These are phyloP conservation scores for Caenorhabditis macrosperma DNA, from an alignment of 2,888 invertebrate genomes.

Conservation along the genomic window DNA sequence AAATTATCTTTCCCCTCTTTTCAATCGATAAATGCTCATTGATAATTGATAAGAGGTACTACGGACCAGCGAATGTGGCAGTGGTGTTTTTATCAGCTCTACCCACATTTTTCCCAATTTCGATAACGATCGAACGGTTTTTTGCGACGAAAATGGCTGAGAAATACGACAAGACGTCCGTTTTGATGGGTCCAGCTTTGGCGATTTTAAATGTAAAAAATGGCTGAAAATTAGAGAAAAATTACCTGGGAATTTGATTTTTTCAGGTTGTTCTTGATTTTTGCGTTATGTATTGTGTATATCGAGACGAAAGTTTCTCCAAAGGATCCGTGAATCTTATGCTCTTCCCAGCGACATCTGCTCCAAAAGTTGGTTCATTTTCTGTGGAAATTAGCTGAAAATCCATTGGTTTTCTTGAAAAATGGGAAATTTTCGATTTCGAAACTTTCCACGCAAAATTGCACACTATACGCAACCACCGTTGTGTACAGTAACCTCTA, in stretches of 20 bases:
- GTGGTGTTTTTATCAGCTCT: slow-evolving; percentile 18
- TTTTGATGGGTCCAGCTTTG: slow-evolving; percentile 14
- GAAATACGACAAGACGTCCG: slow-evolving; percentile 12
- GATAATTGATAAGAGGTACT: background rate
- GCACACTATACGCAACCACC: background rate
- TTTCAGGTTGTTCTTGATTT: background rate
- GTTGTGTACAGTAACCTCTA: too few relatives aligned
- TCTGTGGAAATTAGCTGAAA: background rate
- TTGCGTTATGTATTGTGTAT: background rate
- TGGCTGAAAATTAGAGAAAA: background rate
- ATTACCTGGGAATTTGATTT: background rate
- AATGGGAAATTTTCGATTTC: background rate
- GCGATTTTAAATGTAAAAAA: background rate
- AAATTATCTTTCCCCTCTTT: background rate
- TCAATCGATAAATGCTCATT: background rate
- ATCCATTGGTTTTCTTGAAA: background rate
- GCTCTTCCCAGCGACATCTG: background rate
- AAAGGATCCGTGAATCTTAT: slow-evolving; percentile 9
- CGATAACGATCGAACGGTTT: slow-evolving; percentile 34
- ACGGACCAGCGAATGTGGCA: background rate
- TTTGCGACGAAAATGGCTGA: slow-evolving; percentile 15
- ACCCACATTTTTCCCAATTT: slow-evolving; percentile 29
- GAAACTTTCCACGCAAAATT: background rate
- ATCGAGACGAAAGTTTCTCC: background rate
- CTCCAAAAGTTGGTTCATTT: background rate